A percentile compares a stretch with the other conserved stretches of the same genome.
Conservation (phyloP, 2,797 vertebrate genomes). For the Argyrosomus regius region DNA sequence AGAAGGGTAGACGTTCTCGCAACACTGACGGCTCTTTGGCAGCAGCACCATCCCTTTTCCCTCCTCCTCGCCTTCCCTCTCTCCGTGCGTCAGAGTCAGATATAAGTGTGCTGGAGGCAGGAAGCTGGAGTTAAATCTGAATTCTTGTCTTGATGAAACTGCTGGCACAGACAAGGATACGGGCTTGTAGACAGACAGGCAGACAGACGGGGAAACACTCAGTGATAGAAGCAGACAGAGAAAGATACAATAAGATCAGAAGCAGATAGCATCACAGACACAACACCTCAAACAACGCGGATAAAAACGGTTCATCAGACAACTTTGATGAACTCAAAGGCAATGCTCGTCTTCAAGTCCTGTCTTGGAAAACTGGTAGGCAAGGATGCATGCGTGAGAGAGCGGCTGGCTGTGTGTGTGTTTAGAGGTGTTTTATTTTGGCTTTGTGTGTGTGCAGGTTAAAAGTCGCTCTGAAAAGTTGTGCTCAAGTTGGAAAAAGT, state of each 20-base stretch:
- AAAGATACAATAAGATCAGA: constrained; percentile 27
- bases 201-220: constrained; percentile 11
- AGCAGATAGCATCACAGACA: constrained; percentile 40
- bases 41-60: constrained; percentile 48
- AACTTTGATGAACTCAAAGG: constrained; percentile 68
- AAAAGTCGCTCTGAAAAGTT: neutral
- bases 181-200: constrained; percentile 33
- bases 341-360: constrained; percentile 87
- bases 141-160: constrained; percentile 65
- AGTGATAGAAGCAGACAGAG: constrained; percentile 34
- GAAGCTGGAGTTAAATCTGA: constrained; percentile 73
- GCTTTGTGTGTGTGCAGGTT: neutral
- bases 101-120: constrained; percentile 79
- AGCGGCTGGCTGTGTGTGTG: neutral
- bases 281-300: constrained; percentile 28
- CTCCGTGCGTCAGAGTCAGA: constrained; percentile 69
- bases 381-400: constrained; percentile 9
- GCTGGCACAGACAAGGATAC: constrained; percentile 44
- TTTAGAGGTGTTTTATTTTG: constrained; percentile 1
- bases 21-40: constrained; percentile 62
- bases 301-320: constrained; percentile 24
- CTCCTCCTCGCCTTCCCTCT: constrained; percentile 49
- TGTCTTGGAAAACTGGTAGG: constrained; percentile 85
- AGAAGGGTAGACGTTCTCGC: constrained; percentile 45
- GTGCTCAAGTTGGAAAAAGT: neutral